A percentile compares a stretch with the other conserved stretches of the same genome.
phyloP scores from a whole-genome alignment of 2,888 invertebrate species.

The Prenolepis imparis region DNA sequence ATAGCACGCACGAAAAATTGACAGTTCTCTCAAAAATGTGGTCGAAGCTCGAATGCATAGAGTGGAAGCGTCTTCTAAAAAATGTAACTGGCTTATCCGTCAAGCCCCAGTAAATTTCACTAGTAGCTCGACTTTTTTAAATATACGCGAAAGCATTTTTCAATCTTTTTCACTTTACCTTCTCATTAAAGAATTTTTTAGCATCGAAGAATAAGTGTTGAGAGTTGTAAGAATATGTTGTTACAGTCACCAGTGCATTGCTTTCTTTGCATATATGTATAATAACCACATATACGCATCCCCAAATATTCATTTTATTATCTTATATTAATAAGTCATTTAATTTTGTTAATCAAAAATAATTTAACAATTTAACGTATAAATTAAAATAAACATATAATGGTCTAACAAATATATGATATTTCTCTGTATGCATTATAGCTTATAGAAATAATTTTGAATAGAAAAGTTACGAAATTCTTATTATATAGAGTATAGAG shows the following conservation, averaged over 20 bases:
- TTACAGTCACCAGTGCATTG: neutral
- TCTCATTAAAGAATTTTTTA: neutral
- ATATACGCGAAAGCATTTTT: slow-evolving; percentile 57
- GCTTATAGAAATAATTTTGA: neutral
- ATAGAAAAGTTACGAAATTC: neutral
- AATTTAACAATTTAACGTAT: neutral
- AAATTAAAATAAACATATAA: neutral
- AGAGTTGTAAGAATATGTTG: too few species aligned
- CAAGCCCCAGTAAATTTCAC: slow-evolving; percentile 65
- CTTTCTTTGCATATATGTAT: neutral
- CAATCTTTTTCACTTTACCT: neutral
- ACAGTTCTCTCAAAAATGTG: slow-evolving; percentile 12
- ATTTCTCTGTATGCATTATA: neutral
- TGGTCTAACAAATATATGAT: neutral
- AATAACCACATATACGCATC: neutral
- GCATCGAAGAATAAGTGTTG: neutral
- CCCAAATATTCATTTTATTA: neutral
- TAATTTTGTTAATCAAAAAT: neutral
- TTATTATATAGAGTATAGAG: neutral
- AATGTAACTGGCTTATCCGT: slow-evolving; percentile 75
- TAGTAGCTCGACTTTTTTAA: slow-evolving; percentile 62
- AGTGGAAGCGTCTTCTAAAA: slow-evolving; percentile 65
- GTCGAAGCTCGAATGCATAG: neutral
- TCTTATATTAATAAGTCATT: neutral
- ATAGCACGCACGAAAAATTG: slow-evolving; percentile 49